Conservation (phyloP, 2,888 invertebrate species). For the Lithosia quadra region DNA sequence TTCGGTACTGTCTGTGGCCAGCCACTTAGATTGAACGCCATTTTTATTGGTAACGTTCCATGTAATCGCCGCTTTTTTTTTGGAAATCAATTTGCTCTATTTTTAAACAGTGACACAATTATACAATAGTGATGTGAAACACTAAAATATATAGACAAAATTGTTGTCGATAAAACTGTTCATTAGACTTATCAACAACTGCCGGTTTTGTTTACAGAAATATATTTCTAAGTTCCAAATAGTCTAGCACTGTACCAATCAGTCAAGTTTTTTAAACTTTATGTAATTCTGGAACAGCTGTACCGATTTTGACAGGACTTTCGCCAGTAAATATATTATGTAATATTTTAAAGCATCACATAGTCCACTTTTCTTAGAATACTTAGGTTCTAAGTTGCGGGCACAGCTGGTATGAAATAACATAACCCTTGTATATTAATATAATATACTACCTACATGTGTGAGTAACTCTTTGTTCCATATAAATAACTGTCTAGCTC, state of each 20-base stretch:
- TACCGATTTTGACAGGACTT: too few species aligned
- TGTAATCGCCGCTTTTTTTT: conserved; percentile 1
- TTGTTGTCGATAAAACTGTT: not conserved
- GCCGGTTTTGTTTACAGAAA: too few species aligned
- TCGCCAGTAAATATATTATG: too few species aligned
- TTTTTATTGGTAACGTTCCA: conserved; percentile 24
- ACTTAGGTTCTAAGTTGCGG: too few species aligned
- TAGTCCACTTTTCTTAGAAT: too few species aligned
- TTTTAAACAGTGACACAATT: not conserved
- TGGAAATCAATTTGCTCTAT: not conserved
- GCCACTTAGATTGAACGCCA: conserved; percentile 28
- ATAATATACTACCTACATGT: not conserved
- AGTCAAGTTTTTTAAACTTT: too few species aligned
- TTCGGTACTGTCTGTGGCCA: conserved; percentile 41
- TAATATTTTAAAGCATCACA: too few species aligned
- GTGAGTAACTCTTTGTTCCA: conserved; percentile 14
- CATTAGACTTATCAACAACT: too few species aligned
- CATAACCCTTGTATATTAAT: not conserved
- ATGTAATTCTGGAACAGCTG: too few species aligned
- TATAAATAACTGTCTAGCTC: conserved; percentile 41
- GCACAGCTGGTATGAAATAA: not conserved
- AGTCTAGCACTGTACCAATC: too few species aligned
- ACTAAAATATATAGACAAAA: not conserved
- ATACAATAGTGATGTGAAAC: not conserved
- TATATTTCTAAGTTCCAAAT: too few species aligned